Evolutionary conservation across 2,888 invertebrate species (phyloP).

Genomic region (Acrobasis repandana): DNA sequence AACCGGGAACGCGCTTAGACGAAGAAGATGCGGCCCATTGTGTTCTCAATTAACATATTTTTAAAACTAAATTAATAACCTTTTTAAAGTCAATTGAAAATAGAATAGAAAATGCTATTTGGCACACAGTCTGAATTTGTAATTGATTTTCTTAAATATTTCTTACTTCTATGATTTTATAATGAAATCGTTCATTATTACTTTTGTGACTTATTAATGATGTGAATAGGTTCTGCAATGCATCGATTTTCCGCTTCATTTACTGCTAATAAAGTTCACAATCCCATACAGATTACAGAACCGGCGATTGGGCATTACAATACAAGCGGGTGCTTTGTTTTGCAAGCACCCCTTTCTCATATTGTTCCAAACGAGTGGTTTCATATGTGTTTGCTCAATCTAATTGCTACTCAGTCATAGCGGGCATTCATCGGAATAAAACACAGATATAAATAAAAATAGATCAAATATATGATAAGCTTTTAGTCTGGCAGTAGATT

Average conservation of each 20-base stretch:
- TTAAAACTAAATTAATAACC: too few species aligned
- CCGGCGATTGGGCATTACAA: constrained; percentile 25
- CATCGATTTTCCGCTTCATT: neutral
- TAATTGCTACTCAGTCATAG: constrained; percentile 77
- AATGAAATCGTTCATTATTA: too few species aligned
- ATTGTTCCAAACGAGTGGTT: constrained; percentile 74
- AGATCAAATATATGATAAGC: neutral
- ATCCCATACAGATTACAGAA: neutral
- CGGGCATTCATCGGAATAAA: constrained; percentile 68
- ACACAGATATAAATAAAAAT: constrained; percentile 28
- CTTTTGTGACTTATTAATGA: too few species aligned
- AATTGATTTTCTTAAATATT: too few species aligned
- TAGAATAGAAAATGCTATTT: too few species aligned
- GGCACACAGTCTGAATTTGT: too few species aligned
- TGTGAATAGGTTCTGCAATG: too few species aligned
- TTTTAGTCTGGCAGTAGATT: neutral
- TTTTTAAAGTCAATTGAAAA: too few species aligned
- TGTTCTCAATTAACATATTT: too few species aligned
- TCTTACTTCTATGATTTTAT: too few species aligned
- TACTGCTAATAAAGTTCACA: neutral
- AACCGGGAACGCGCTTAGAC: too few species aligned
- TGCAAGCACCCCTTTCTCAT: constrained; percentile 64
- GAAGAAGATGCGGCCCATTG: too few species aligned
- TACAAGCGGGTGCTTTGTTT: constrained; percentile 50
- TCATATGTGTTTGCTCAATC: constrained; percentile 74